Conservation (phyloP, 2,113 vertebrate species). For the Rhinopomastus cyanomelas region DNA sequence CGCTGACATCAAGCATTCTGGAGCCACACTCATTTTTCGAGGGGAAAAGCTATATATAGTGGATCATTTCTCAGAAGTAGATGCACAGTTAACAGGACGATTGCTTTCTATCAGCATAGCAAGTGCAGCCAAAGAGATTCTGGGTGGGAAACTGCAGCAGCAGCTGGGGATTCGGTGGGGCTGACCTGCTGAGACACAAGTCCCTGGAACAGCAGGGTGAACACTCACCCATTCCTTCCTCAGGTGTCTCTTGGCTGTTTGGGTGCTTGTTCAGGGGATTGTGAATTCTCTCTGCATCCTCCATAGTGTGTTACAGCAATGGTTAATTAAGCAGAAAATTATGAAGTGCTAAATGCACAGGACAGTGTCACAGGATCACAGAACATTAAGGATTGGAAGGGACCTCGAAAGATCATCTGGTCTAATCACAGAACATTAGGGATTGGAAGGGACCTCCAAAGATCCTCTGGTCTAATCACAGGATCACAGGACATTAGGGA, state of each 20-base stretch:
- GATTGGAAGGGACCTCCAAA: no score
- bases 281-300: neutral
- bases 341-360: neutral
- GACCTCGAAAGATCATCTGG: no score
- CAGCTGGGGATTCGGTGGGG: neutral
- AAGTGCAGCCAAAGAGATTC: neutral
- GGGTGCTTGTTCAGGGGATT: neutral
- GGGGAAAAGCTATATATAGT: neutral
- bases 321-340: neutral
- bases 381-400: no score
- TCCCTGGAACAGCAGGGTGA: neutral
- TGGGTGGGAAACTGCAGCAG: neutral
- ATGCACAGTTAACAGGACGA: neutral
- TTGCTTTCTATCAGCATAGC: neutral
- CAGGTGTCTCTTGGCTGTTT: neutral
- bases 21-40: neutral
- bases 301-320: neutral
- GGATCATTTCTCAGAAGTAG: neutral
- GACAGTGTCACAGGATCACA: neutral
- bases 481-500: no score
- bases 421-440: no score
- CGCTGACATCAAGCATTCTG: neutral
- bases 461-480: no score
- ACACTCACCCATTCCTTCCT: neutral
- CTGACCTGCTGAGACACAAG: neutral